Evolutionary conservation across 2,888 invertebrate genomes (phyloP), one percentile per base, ranked within the genome.

Genomic region (Nomada flava): DNA sequence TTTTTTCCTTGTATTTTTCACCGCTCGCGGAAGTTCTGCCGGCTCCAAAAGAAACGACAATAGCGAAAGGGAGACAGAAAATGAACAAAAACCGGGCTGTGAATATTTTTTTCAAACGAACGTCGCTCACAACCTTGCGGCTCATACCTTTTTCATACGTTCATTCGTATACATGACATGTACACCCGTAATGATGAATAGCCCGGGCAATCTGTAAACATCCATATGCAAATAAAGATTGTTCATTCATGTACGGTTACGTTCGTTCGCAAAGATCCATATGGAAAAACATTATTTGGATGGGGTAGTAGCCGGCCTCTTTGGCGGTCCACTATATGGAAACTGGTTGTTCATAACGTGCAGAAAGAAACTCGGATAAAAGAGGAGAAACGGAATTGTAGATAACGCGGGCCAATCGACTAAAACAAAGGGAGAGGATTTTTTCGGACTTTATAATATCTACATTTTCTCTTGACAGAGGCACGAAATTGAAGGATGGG

Each of bases 161-260:
- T 29, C 67, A 59, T 82, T 71, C 52, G 80, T 52, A 75, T 74
- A 74, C 79, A 74, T 62, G 20, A 36, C 52, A 63, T 71, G 65
- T 55, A 70, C 57, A 71, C 68, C 55, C 47, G 52, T 71, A 74
- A 79, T 74, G 79, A 74, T 50, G 52, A 44, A 23, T 47, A 50
- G 29, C 62, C 26, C 13, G 42, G 23, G 42, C 63, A 70, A 65
- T 53, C 26, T 79, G 70, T 67, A 70, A 71, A 70, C 55, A 79
- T 67, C 60, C 69, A 52, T 74, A 79, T 70, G 74, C 29, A 82
- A 82, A 74, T 70, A 29, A 18, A 26, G 20, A 60, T 62, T 62
- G 59, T 74, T 74, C 73, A 44, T 59, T 13, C n/a, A 29, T 7
- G 15, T 18, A 11, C 13, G 36, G 7, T 11, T 42, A 15, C 20